Conservation (phyloP, 2,113 vertebrate species). For the Pseudorectes ferrugineus region DNA sequence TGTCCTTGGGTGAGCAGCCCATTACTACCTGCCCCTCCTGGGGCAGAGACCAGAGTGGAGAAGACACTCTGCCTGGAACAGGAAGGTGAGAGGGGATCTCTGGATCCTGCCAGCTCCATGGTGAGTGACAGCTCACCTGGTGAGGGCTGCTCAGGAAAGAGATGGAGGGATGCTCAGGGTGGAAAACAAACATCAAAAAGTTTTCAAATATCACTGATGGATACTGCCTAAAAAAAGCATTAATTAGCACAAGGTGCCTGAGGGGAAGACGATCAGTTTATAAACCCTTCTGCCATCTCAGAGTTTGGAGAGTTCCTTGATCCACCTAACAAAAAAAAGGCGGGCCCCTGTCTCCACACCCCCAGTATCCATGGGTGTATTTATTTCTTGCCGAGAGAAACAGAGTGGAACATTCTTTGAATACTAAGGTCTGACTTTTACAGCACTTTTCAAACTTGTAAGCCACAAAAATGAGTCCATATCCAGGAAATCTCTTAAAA, state of each 20-base stretch:
- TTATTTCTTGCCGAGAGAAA: not conserved
- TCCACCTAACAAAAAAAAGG: not conserved
- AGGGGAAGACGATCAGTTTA: not conserved
- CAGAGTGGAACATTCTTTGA: not conserved
- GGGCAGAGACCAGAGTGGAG: rapidly evolving
- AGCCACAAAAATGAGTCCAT: not conserved
- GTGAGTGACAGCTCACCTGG: not conserved
- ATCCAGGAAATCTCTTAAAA: not conserved
- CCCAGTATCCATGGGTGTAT: not conserved
- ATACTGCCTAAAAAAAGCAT: not conserved
- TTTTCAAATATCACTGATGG: not conserved
- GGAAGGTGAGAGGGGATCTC: not conserved
- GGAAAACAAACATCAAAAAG: not conserved
- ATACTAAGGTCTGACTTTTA: not conserved
- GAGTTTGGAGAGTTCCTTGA: not conserved
- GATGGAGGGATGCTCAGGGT: not conserved
- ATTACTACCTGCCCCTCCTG: rapidly evolving
- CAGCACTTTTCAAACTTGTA: not conserved
- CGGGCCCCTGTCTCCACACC: no score
- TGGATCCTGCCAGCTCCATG: not conserved
- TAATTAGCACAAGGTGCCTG: not conserved
- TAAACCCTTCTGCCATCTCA: not conserved
- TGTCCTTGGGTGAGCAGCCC: not conserved
- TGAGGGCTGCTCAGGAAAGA: not conserved
- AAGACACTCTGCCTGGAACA: not conserved